Base-by-base conservation (phyloP, 2,797 vertebrate genomes). In the Threskiornis aethiopicus region DNA sequence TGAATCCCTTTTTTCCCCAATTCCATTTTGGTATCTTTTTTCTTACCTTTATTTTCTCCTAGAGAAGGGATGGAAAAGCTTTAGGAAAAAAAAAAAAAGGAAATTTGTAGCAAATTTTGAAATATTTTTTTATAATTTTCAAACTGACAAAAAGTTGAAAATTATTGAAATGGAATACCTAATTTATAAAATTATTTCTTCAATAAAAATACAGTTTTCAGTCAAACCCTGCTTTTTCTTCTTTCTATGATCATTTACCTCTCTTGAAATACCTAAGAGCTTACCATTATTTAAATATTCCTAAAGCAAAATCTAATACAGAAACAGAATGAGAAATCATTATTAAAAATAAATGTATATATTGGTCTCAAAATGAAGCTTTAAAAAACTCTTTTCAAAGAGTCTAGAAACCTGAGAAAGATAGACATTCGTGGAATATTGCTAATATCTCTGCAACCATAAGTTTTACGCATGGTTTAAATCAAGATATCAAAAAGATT, bases 201-300 rank as follows among this genome's bases (percentile, higher is more conserved):
- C 11, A 52, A 25, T 59, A 59, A 87, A 88, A 70, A 54, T 11
- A 17, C 2, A 16, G 2, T 8, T 6, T 76, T 69, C 44, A 44
- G 6, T 6, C 28, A 73, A 69, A 17, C 1, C 0, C 3, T 16
- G 14, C 6, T 35, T 47, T 10, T 26, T 5, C 1, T 13, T 62
- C 41, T 44, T 46, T 7, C 18, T 35, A 31, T 8, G 35, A 25
- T n/a, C 9, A 47, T 67, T 70, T 87, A 13, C 8, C 4, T 62
- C 9, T 90, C 33, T 57, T 79, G 9, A 71, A 76, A 84, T 62
- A 73, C 5, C 2, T 47, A 41, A 84, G 10, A 57, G 1, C 3
- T 67, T 71, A 24, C 11, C 28, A 20, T 46, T 61, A 42, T n/a
- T 87, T 79, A 69, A 72, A 64, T 57, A 54, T 25, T 46, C 9